Evolutionary conservation across 30 jellyfish, hydroid and myxozoan genomes (phyloP).

Genomic region (Chrysaora quinquecirrha): DNA sequence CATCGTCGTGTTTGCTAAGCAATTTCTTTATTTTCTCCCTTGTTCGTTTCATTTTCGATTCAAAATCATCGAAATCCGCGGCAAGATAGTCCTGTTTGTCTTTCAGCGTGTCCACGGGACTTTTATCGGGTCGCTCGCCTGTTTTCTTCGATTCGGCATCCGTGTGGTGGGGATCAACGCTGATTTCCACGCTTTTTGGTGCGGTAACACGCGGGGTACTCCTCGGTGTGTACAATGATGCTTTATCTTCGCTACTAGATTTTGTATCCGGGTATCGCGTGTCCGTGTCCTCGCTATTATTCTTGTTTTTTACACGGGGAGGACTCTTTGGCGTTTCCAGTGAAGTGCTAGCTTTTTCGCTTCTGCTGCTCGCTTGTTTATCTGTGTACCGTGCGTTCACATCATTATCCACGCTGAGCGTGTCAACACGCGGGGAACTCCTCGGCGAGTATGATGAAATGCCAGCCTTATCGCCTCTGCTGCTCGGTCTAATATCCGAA

Average conservation of each 20-base stretch:
- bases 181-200: no score
- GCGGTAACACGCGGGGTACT: neutral
- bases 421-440: neutral
- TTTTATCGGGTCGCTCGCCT: neutral
- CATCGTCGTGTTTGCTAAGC: constrained; percentile 46
- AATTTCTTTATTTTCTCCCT: constrained; percentile 29
- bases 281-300: neutral
- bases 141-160: neutral
- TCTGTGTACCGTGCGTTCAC: neutral
- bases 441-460: neutral
- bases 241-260: neutral
- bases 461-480: neutral
- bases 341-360: no score
- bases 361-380: neutral
- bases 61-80: constrained; percentile 45
- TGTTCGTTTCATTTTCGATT: constrained; percentile 34
- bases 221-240: neutral
- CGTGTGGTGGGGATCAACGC: no score
- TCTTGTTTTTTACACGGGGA: neutral
- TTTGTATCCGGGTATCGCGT: neutral
- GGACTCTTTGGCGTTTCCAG: neutral
- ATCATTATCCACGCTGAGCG: neutral
- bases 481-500: no score
- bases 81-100: neutral
- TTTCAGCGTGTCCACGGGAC: neutral